A percentile compares a stretch with the other conserved stretches of the same genome.
Conservation (phyloP, 2,113 vertebrate species). For the Cyprichromis sp. region DNA sequence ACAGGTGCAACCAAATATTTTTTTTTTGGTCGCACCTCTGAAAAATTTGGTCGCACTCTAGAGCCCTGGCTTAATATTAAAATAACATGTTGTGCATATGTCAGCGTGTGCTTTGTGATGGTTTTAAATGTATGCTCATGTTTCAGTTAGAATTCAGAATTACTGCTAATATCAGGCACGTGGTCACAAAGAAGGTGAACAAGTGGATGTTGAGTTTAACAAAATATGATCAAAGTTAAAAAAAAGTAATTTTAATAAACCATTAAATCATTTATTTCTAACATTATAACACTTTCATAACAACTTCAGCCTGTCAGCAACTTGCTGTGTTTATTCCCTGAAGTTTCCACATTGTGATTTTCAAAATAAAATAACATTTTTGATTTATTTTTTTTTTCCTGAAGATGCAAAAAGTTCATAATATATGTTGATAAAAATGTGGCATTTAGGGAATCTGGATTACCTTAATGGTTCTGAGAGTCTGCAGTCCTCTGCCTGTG, state of each 20-base stretch:
- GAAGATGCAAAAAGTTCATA: background rate
- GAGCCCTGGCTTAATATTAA: background rate
- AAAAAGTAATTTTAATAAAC: background rate
- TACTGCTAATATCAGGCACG: background rate
- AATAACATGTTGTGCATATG: background rate
- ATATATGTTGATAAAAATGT: rapidly evolving
- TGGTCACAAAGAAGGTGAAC: background rate
- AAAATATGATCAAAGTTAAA: background rate
- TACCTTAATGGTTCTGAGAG: conserved; percentile 74
- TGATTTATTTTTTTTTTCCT: no score
- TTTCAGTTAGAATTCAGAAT: background rate
- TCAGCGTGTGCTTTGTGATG: background rate
- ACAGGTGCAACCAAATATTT: no score
- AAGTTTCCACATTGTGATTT: background rate
- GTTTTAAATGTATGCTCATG: background rate
- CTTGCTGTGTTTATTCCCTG: background rate
- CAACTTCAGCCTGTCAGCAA: background rate
- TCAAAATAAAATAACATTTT: background rate
- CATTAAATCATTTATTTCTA: background rate
- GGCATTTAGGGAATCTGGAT: background rate
- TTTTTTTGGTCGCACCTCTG: no score
- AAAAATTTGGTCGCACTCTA: no score
- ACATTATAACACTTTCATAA: background rate
- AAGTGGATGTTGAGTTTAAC: background rate
- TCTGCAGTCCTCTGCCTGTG: conserved; percentile 87